phyloP scores from a whole-genome alignment of 2,797 vertebrate genomes.

The Amazona finschi region DNA sequence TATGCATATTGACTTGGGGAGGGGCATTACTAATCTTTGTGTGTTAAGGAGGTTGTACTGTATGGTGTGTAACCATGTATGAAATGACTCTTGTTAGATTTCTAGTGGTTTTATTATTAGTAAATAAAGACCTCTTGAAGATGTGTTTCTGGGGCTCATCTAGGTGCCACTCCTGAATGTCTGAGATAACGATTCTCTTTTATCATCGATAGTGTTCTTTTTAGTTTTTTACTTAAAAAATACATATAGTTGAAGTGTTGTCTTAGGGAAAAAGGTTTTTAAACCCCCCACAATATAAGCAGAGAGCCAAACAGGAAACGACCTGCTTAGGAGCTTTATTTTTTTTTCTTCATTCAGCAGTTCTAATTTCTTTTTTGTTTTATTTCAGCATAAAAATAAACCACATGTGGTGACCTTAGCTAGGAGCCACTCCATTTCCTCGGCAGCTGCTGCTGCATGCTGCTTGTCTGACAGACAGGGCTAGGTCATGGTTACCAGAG shows the following conservation, averaged over 20 bases:
- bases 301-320: neutral
- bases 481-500: slow-evolving; percentile 68
- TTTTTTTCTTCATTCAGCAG: slow-evolving; percentile 16
- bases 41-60: neutral
- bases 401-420: slow-evolving; percentile 81
- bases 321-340: neutral
- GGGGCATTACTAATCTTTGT: neutral
- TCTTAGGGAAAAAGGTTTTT: neutral
- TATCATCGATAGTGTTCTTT: neutral
- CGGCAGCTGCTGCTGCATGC: slow-evolving; percentile 78
- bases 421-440: slow-evolving; percentile 77
- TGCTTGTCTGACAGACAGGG: slow-evolving; percentile 77
- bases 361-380: slow-evolving; percentile 45
- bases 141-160: neutral
- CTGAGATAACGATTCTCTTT: neutral
- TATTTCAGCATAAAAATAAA: slow-evolving; percentile 42
- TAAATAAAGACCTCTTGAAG: neutral
- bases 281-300: rapidly evolving
- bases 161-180: neutral
- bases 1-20: neutral
- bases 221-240: neutral
- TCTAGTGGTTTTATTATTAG: neutral
- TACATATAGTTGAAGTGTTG: neutral
- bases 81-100: neutral
- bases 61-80: rapidly evolving